phyloP scores from a whole-genome alignment of 2,113 vertebrate genomes.

The Cololabis saira region DNA sequence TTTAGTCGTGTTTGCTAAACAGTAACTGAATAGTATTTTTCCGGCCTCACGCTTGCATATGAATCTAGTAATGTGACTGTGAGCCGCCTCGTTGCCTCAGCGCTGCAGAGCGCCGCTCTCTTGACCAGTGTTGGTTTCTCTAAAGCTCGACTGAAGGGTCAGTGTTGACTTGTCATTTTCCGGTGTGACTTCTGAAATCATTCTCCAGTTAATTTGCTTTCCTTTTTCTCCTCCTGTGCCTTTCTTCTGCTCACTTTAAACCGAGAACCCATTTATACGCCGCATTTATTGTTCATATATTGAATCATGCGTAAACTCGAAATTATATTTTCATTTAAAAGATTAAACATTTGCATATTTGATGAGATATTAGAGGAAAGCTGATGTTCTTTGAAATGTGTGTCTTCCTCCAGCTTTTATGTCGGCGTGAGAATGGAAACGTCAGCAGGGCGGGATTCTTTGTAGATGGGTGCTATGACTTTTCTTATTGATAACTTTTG shows the following conservation, averaged over 20 bases:
- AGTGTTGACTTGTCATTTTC: conserved; percentile 58
- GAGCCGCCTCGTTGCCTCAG: conserved; percentile 39
- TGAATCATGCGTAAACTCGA: conserved; percentile 42
- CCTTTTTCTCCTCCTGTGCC: conserved; percentile 59
- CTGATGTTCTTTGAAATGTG: conserved; percentile 33
- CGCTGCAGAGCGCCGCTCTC: conserved; percentile 14
- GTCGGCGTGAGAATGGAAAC: conserved; percentile 21
- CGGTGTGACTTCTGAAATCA: conserved; percentile 5
- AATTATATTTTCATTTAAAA: conserved; percentile 67
- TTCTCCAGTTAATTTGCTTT: conserved; percentile 11
- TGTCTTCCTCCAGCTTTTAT: conserved; percentile 38
- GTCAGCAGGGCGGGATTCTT: conserved; percentile 38
- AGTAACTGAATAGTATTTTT: conserved; percentile 38
- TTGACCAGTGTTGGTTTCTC: conserved; percentile 26
- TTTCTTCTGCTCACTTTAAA: conserved; percentile 33
- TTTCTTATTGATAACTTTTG: conserved; percentile 73
- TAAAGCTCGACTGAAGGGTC: conserved; percentile 63
- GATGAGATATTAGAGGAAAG: conserved; percentile 37
- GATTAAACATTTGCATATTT: conserved; percentile 55
- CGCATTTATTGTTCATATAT: conserved; percentile 50
- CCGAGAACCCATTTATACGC: conserved; percentile 49
- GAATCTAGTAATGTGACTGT: conserved; percentile 50
- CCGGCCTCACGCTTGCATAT: conserved; percentile 27
- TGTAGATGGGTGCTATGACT: conserved; percentile 64
- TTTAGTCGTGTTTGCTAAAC: conserved; percentile 39